Conservation (phyloP, 1,140 invertebrate species). For the Neodiprion virginianus region DNA sequence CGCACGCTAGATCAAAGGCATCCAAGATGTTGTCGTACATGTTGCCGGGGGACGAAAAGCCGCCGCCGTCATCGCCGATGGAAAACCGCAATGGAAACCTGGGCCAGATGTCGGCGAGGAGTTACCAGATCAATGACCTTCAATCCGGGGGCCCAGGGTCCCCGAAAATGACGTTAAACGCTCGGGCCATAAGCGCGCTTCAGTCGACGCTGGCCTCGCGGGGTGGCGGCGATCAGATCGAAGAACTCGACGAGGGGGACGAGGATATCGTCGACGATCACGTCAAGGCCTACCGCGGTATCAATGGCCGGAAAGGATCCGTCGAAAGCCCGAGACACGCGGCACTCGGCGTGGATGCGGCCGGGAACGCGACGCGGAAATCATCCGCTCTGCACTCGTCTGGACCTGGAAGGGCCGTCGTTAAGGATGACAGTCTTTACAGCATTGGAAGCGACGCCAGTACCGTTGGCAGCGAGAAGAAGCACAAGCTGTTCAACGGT, state of each 20-base stretch:
- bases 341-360: slow-evolving; percentile 33
- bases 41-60: slow-evolving; percentile 56
- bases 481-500: slow-evolving; percentile 56
- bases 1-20: no score
- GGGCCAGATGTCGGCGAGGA: not conserved
- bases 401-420: slow-evolving; percentile 37
- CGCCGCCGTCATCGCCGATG: slow-evolving; percentile 37
- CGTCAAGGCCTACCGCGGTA: slow-evolving; percentile 36
- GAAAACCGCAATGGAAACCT: slow-evolving; percentile 1
- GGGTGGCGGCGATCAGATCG: slow-evolving; percentile 42
- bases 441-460: slow-evolving; percentile 59
- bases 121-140: not conserved
- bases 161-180: not conserved
- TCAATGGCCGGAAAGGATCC: slow-evolving; percentile 5
- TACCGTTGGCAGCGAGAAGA: slow-evolving; percentile 55
- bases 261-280: slow-evolving; percentile 31
- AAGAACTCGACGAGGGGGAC: slow-evolving; percentile 41
- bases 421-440: slow-evolving; percentile 59
- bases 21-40: slow-evolving; percentile 61
- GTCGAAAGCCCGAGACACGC: slow-evolving; percentile 52
- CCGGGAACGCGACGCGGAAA: slow-evolving; percentile 35
- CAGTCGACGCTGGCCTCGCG: not conserved
- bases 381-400: slow-evolving; percentile 51
- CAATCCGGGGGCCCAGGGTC: not conserved
- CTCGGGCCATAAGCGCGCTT: not conserved